Conservation (phyloP, 2,797 vertebrate genomes). For the Phoxinus dragarum region DNA sequence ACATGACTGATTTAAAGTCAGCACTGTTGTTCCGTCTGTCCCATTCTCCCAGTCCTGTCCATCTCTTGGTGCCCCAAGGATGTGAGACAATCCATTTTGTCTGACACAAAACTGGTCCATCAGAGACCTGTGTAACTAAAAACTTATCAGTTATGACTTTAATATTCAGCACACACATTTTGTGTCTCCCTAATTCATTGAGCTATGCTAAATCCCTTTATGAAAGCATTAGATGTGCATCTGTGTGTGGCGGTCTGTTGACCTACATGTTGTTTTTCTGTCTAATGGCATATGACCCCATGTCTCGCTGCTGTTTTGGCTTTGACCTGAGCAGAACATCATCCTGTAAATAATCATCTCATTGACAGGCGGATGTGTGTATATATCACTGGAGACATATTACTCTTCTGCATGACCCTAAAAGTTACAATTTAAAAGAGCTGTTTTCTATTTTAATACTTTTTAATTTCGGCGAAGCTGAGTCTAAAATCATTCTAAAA, state of each 20-base stretch:
- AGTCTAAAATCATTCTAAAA: background rate
- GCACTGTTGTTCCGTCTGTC: constrained; percentile 2
- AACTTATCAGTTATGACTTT: background rate
- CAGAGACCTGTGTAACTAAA: background rate
- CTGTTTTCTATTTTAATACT: background rate
- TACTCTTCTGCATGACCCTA: background rate
- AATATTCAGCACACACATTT: background rate
- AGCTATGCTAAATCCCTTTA: background rate
- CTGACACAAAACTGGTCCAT: constrained; percentile 23
- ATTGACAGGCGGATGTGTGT: constrained; percentile 34
- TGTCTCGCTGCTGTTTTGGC: background rate
- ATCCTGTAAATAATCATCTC: constrained; percentile 34
- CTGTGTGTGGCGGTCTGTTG: constrained; percentile 10
- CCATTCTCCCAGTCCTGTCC: constrained; percentile 19
- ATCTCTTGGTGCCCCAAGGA: constrained; percentile 6
- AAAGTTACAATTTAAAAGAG: background rate
- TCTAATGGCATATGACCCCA: constrained; percentile 13
- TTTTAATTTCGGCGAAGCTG: background rate
- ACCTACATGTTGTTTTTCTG: constrained; percentile 7
- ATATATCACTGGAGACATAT: background rate
- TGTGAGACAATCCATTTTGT: constrained; percentile 2
- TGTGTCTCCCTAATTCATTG: background rate
- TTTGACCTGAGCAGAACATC: constrained; percentile 35
- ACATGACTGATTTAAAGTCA: constrained; percentile 7
- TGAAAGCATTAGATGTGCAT: background rate